A percentile compares a stretch with the other conserved stretches of the same genome.
phyloP scores from a whole-genome alignment of 2,113 vertebrate species.

The Lasiurus borealis region DNA sequence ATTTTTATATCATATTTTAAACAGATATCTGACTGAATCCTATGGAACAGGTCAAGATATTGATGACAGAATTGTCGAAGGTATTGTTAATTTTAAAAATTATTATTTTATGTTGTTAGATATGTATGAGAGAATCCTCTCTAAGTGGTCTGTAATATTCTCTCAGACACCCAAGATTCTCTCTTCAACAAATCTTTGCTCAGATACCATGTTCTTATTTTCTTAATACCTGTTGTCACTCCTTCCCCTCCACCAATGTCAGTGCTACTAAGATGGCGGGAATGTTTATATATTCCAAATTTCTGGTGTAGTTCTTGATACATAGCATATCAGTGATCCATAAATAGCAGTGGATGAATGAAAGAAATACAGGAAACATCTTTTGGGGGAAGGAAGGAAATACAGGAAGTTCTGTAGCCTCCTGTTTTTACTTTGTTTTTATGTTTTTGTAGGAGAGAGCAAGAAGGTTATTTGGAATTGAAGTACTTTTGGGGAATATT shows the following conservation, averaged over 20 bases:
- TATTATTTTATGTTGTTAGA: conserved; percentile 41
- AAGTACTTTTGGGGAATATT: background rate
- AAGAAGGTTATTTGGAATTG: background rate
- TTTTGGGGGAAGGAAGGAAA: background rate
- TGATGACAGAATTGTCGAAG: conserved; percentile 98
- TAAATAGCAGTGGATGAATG: background rate
- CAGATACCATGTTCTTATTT: background rate
- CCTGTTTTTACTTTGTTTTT: background rate
- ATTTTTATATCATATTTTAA: conserved; percentile 59
- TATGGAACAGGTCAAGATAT: conserved; percentile 98
- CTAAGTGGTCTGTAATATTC: background rate
- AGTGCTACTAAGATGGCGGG: background rate
- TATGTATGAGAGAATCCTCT: background rate
- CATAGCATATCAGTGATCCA: background rate
- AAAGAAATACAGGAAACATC: background rate
- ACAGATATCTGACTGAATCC: conserved; percentile 95
- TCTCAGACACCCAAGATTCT: background rate
- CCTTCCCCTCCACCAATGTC: background rate
- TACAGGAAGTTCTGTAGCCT: background rate
- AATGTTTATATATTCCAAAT: background rate
- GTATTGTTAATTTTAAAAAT: conserved; percentile 84
- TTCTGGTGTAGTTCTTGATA: background rate
- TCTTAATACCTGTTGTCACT: background rate
- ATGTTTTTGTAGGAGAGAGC: background rate
- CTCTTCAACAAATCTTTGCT: background rate